These are phyloP conservation scores for Palythoa caribaeorum DNA, from an alignment of 92 coral and sea anemone genomes.

Conservation along the genomic window DNA sequence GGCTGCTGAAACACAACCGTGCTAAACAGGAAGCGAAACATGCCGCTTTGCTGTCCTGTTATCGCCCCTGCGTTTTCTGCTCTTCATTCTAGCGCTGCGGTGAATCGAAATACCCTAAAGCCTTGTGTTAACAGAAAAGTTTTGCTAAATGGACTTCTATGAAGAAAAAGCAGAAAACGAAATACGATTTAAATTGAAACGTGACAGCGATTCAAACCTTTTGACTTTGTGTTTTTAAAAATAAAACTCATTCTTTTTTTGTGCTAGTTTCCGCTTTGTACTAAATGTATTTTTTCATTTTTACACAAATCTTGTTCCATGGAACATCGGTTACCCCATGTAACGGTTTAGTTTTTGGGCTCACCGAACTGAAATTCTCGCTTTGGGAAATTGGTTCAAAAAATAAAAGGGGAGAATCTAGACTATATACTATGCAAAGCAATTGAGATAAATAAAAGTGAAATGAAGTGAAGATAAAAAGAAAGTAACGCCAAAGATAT, in stretches of 20 bases:
- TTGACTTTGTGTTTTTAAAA: neutral
- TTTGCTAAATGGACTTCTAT: neutral
- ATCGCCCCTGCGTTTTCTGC: neutral
- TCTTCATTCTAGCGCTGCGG: slow-evolving; percentile 26
- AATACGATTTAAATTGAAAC: neutral
- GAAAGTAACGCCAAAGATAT: no score
- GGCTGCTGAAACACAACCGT: neutral
- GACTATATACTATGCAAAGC: no score
- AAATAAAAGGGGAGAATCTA: no score
- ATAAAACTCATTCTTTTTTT: neutral
- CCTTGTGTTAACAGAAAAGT: neutral
- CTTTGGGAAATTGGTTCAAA: neutral
- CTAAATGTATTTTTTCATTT: neutral
- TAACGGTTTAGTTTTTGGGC: neutral
- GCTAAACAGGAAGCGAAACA: neutral
- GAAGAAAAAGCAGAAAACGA: neutral
- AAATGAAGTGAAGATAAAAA: no score
- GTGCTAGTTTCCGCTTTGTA: neutral
- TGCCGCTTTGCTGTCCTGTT: neutral
- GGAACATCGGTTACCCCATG: neutral
- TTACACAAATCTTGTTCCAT: neutral
- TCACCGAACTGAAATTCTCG: neutral
- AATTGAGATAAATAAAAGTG: no score
- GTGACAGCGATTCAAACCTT: neutral
- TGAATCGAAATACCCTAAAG: neutral